Evolutionary conservation across 2,888 invertebrate genomes (phyloP).

Genomic region (Scrobipalpa atriplicella): DNA sequence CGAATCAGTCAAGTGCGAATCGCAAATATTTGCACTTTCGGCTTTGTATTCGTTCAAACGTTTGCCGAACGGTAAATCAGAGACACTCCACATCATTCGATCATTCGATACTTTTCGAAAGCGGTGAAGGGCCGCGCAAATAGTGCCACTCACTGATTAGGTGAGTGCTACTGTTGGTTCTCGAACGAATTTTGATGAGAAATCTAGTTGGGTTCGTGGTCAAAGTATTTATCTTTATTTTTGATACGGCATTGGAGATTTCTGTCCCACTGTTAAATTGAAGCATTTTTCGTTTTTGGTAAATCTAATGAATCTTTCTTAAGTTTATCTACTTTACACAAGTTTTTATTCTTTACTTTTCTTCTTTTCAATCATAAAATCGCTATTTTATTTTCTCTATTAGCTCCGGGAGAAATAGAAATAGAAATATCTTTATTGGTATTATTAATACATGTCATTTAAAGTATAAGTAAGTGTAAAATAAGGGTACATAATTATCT

Average conservation of each 20-base stretch:
- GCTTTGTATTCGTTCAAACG: not conserved
- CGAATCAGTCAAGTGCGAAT: conserved; percentile 7
- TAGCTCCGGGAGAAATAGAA: too few species aligned
- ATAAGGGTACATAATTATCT: too few species aligned
- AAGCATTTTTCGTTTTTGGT: too few species aligned
- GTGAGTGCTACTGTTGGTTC: conserved; percentile 6
- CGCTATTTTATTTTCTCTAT: too few species aligned
- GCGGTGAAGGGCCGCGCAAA: not conserved
- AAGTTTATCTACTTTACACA: too few species aligned
- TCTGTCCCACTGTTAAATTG: too few species aligned
- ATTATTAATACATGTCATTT: too few species aligned
- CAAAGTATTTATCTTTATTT: not conserved
- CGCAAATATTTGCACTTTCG: conserved; percentile 5
- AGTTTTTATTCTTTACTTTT: too few species aligned
- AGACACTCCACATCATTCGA: not conserved
- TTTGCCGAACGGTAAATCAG: not conserved
- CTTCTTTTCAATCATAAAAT: too few species aligned
- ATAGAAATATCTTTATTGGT: too few species aligned
- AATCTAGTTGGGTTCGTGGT: not conserved
- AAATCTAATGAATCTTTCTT: too few species aligned
- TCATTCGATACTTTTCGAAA: conserved; percentile 19
- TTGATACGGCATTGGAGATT: not conserved
- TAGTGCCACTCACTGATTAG: conserved; percentile 14
- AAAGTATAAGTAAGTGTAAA: too few species aligned
- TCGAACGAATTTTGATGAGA: not conserved